phyloP scores from a whole-genome alignment of 2,797 vertebrate genomes.

The Urocyon cinereoargenteus region DNA sequence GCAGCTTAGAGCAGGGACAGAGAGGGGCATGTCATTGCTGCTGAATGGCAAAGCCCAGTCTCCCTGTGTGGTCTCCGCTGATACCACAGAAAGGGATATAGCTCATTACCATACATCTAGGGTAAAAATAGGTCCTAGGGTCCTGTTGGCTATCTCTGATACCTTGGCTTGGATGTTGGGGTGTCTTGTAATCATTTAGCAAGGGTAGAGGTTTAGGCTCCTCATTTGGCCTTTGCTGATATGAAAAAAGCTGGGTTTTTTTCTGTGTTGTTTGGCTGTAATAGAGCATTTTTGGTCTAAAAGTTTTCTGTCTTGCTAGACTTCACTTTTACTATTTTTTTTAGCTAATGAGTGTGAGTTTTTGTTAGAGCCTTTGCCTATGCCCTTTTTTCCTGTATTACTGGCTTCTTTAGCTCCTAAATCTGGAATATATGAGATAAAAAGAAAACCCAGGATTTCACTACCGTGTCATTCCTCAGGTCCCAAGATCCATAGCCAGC shows the following conservation, averaged over 20 bases:
- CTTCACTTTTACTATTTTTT: neutral
- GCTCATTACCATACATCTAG: neutral
- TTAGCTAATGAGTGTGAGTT: neutral
- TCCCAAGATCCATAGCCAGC: neutral
- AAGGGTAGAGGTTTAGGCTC: neutral
- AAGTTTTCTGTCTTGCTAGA: neutral
- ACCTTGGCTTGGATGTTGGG: neutral
- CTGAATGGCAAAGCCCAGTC: neutral
- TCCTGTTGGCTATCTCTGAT: neutral
- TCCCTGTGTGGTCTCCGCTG: neutral
- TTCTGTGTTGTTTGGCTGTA: neutral
- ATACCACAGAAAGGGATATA: neutral
- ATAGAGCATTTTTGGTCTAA: neutral
- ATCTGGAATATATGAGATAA: neutral
- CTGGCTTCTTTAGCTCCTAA: neutral
- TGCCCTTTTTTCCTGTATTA: neutral
- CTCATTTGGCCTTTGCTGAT: neutral
- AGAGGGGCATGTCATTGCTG: neutral
- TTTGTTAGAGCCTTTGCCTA: slow-evolving; percentile 50
- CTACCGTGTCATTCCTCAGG: neutral
- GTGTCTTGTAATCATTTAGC: neutral
- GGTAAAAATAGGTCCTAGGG: neutral
- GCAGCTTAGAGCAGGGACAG: neutral
- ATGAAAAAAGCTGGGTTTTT: neutral
- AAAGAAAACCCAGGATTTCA: slow-evolving; percentile 34